Conservation (phyloP, 2,113 vertebrate species). For the Microcebus murinus region DNA sequence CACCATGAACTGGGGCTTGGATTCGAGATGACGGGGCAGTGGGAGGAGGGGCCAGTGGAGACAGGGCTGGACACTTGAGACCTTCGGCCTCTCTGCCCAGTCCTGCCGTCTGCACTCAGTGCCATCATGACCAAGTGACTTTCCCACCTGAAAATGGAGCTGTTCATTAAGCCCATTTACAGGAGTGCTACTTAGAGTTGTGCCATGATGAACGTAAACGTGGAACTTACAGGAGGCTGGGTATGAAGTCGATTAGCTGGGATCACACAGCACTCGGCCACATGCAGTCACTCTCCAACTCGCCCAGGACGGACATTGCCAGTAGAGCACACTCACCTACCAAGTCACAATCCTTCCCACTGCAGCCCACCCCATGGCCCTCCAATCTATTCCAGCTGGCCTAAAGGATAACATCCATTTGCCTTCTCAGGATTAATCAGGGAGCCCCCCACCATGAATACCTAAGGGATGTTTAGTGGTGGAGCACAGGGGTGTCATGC, state of each 20-base stretch:
- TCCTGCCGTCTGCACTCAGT: neutral
- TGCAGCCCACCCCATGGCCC: rapidly evolving
- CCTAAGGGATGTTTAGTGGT: neutral
- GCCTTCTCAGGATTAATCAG: neutral
- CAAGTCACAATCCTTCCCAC: neutral
- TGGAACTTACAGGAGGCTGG: neutral
- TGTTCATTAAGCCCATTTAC: neutral
- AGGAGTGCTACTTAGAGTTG: neutral
- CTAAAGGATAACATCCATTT: neutral
- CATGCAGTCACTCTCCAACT: too few species aligned
- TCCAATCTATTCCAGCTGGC: neutral
- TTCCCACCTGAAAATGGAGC: neutral
- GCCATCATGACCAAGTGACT: neutral
- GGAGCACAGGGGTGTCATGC: neutral
- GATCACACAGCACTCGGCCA: neutral
- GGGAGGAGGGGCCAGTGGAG: neutral
- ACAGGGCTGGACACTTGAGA: neutral
- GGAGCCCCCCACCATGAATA: neutral
- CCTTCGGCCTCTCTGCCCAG: neutral
- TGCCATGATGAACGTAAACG: neutral
- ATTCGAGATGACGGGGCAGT: neutral
- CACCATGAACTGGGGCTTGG: neutral
- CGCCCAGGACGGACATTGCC: neutral
- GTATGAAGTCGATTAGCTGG: neutral
- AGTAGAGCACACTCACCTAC: neutral